Evolutionary conservation across 2,797 vertebrate genomes (phyloP), one percentile per base, ranked within the genome.

Genomic region (Cichlasoma orientale): DNA sequence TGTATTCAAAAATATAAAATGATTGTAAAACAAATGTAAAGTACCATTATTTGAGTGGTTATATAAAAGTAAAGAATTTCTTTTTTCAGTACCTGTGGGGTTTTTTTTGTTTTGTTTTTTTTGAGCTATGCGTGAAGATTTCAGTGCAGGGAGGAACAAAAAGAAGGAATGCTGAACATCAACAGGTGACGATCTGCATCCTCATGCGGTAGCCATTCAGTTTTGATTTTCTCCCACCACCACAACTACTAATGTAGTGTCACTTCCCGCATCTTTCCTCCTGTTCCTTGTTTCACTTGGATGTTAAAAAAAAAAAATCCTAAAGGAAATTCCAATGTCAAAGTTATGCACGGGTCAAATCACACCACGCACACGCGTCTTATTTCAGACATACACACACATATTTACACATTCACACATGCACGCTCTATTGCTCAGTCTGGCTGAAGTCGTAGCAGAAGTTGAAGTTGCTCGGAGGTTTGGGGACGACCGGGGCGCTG

Each of bases 401-500:
- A 58, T 75, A 84, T 83, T 56, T 87, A 90, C 80, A 88, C 84
- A 81, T 16, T 55, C 73, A 69, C 72, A n/a, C 95, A 13, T n/a
- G 52, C 70, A 14, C 61, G 27, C 76, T 56, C 95, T 96, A 98
- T 77, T 97, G 96, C 83, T 99, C 98, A 0, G 95, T 73, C 1
- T 97, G 96, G 86, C 96, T 98, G 88, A 97, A 99, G 92, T 99
- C 96, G 2, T 99, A 99, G 94, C 97, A 99, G 95, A 99, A 99
- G 92, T 98, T 97, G 93, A 96, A 96, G 92, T 97, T 99, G 93
- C 96, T 98, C 11, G 98, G 98, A 1, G 97, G 96, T 38, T 97
- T 97, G 66, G 98, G 98, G 9, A 99, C 18, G 0, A 95, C 95
- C 0, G 98, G 98, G 0, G 98, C 96, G 0, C 61, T 82, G 11